Evolutionary conservation across 2,113 vertebrate species (phyloP), one percentile per base, ranked within the genome.

Genomic region (Origma solitaria): DNA sequence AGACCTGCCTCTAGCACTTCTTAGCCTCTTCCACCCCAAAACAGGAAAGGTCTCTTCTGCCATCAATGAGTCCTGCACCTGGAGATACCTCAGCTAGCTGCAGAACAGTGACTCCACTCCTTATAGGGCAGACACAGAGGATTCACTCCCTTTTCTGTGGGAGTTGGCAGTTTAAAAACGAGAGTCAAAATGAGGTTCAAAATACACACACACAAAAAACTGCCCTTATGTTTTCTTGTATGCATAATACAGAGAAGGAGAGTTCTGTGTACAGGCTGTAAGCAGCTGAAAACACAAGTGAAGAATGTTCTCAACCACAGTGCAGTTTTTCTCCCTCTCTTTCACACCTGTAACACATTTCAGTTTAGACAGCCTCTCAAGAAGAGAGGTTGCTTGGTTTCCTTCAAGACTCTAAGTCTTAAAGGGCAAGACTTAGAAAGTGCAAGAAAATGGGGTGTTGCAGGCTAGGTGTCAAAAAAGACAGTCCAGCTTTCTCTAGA

Each of bases 171-270:
- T 75, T 71, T 77, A 50, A 51, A 65, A 62, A 79, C 37, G 24
- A 70, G 35, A 70, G 24, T 30, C 3, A 9, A 80, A 83, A 56
- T 16, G 13, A 12, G 40, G 40, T 70, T 83, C 44, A n/a, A 38
- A 60, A 65, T 1, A 53, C 14, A 71, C 5, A 78, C 4, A 51
- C 7, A 62, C 6, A 68, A 64, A 35, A 35, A 16, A 6, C 0
- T 25, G 76, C 24, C 40, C 27, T 28, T 42, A 20, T 18, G 23
- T 86, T 89, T 70, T 40, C 42, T 21, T 50, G 15, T 23, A 24
- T 3, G 0, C 0, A 0, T 45, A 49, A 50, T 3, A 54, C 11
- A 40, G 25, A 44, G 25, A 49, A 49, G 33, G 66, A 70, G 35
- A 81, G 31, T 33, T 69, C 68, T 81, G 54, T 28, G 57, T n/a